Conservation (phyloP, 2,113 vertebrate genomes). For the Plestiodon gilberti region DNA sequence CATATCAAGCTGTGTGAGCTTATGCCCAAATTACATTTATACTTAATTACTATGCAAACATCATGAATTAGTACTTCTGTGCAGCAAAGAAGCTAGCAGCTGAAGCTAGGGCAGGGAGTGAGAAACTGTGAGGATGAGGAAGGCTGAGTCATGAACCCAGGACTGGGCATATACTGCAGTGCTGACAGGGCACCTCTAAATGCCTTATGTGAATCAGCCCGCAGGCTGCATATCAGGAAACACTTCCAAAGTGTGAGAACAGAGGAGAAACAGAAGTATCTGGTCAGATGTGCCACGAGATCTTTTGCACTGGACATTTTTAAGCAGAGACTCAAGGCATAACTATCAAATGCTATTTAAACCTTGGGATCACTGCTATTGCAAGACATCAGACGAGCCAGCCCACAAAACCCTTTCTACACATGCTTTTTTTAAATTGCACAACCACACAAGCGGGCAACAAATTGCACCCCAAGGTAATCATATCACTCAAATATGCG, state of each 20-base stretch:
- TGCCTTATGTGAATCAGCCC: neutral
- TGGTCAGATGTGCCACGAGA: neutral
- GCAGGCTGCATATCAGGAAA: neutral
- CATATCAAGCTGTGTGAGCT: neutral
- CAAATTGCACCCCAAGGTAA: neutral
- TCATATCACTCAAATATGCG: conserved; percentile 29
- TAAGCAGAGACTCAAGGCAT: neutral
- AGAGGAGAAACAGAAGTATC: neutral
- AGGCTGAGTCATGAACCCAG: neutral
- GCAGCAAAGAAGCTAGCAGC: too few species aligned
- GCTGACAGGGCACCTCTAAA: neutral
- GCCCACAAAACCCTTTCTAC: neutral
- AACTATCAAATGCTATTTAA: neutral
- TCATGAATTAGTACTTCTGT: neutral
- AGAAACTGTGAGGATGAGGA: neutral
- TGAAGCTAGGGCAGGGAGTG: neutral
- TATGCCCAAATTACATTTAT: neutral
- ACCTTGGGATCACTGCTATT: neutral
- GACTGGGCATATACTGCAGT: neutral
- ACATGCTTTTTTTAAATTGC: neutral
- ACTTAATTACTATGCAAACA: neutral
- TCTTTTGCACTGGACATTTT: neutral
- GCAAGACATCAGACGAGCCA: neutral
- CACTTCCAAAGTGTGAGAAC: neutral
- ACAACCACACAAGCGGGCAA: too few species aligned